Percentiles rank a stretch among this genome's conserved stretches.
Conservation (phyloP, 1,140 invertebrate genomes). For the Sinella curviseta region DNA sequence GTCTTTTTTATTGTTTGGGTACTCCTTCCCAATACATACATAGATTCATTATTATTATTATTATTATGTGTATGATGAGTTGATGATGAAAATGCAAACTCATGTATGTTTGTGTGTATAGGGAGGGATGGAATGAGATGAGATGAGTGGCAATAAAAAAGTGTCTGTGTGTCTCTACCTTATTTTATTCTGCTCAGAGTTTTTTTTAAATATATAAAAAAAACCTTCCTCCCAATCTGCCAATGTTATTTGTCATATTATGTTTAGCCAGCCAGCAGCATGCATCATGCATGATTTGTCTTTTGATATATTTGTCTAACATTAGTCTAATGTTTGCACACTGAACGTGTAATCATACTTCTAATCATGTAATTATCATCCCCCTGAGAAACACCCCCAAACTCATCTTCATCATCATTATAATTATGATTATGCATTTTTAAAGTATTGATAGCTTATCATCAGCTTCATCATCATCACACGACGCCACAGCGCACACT, state of each 20-base stretch:
- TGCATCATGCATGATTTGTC: background rate
- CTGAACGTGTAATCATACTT: background rate
- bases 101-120: no score
- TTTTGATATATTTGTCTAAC: background rate
- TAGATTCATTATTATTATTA: no score
- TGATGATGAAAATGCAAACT: background rate
- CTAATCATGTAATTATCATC: background rate
- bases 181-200: no score
- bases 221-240: background rate
- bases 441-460: no score
- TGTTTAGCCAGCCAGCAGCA: no score
- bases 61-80: background rate
- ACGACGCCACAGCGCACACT: no score
- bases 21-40: background rate
- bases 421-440: no score
- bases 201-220: no score
- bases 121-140: no score
- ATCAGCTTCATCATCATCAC: no score
- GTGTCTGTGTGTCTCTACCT: no score
- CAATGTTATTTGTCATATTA: background rate
- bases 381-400: background rate
- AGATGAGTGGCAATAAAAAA: no score
- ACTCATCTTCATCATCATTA: background rate
- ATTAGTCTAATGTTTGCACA: background rate
- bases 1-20: background rate